Base-by-base conservation (phyloP, 2,797 vertebrate genomes). In the Pseudochaenichthys georgianus region DNA sequence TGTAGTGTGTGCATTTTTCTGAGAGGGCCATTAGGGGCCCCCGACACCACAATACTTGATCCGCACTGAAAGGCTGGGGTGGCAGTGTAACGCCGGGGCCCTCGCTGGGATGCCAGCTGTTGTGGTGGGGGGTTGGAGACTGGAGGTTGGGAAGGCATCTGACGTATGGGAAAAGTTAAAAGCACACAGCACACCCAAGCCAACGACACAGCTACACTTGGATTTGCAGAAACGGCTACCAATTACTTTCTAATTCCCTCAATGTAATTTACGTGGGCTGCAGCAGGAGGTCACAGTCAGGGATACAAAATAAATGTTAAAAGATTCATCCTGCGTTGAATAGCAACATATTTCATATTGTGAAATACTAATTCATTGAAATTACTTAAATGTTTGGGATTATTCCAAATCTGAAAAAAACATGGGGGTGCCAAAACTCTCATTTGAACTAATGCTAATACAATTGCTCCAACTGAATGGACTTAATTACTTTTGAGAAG, bases 21-120 rank as follows among this genome's bases (percentile, higher is more conserved):
- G 67, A 51, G 70, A 63, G 77, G 84, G 73, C 86, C 84, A 84
- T 82, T 85, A 80, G 84, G 80, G 84, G 81, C 89, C 90, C 86
- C 88, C 65, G 63, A 88, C 81, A 89, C 78, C 81, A 84, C 88
- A 84, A 84, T 80, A 71, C 83, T 81, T 76, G 82, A 81, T 58
- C 77, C 21, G 21, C 77, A 61, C 60, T 86, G 84, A 93, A 82
- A 88, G 84, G 74, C 81, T 50, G 84, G 82, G 67, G 82, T 82
- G 88, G 81, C 81, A 73, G 68, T 75, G 84, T 75, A 81, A 84
- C 84, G 84, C 75, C 87, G 85, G 82, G 78, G 75, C 70, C 78
- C 81, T 84, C 17, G 57, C 86, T 82, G 87, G 88, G 87, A 92
- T 57, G 73, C 91, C 92, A 93, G 92, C 92, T 93, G 92, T 89